These are phyloP conservation scores for Melinaea menophilus DNA, from an alignment of 2,888 invertebrate genomes.

Conservation along the genomic window DNA sequence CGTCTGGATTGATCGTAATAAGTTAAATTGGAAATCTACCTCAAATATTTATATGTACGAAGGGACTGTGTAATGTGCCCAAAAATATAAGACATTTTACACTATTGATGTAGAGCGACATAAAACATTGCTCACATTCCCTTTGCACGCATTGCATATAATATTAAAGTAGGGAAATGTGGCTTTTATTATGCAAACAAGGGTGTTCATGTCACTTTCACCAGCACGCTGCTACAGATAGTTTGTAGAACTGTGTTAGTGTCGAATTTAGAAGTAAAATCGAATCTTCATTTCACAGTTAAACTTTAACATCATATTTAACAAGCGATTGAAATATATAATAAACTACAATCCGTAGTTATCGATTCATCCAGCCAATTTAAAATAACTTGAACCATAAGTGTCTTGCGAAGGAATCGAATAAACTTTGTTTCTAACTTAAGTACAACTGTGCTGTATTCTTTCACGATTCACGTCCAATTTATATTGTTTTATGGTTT, in stretches of 20 bases:
- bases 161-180: constrained; percentile 22
- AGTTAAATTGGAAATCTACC: neutral
- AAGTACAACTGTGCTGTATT: constrained; percentile 34
- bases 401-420: constrained; percentile 48
- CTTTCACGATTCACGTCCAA: constrained; percentile 58
- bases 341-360: neutral
- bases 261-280: too few species aligned
- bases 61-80: constrained; percentile 9
- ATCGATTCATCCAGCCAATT: neutral
- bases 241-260: constrained; percentile 25
- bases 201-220: constrained; percentile 11
- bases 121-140: constrained; percentile 16
- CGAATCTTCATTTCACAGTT: too few species aligned
- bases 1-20: neutral
- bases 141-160: constrained; percentile 19
- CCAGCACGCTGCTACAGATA: neutral
- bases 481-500: constrained; percentile 72
- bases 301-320: too few species aligned
- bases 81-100: constrained; percentile 14
- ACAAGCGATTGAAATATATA: too few species aligned
- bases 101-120: constrained; percentile 21
- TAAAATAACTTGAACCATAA: constrained; percentile 23
- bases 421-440: constrained; percentile 42
- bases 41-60: constrained; percentile 11
- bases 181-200: constrained; percentile 16